Conservation (phyloP, 2,797 vertebrate species). For the Spea hammondii region DNA sequence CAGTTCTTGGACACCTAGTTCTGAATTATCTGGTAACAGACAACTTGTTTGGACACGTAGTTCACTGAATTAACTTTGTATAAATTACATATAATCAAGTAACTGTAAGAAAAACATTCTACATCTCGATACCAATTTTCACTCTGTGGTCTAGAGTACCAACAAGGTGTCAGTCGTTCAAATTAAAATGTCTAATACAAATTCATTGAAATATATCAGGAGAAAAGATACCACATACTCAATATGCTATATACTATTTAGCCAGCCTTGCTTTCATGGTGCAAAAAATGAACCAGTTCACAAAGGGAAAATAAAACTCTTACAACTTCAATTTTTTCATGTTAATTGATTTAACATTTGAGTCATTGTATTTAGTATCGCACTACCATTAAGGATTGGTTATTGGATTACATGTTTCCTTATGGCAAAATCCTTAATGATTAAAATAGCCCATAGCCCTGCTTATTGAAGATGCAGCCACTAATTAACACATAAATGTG, state of each 20-base stretch:
- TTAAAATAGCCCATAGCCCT: no score
- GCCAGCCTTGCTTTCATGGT: background rate
- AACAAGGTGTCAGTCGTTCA: constrained; percentile 21
- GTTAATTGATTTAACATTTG: no score
- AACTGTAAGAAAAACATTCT: background rate
- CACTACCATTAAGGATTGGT: no score
- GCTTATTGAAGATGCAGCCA: no score
- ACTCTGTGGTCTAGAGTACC: constrained; percentile 8
- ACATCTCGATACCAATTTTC: constrained; percentile 36
- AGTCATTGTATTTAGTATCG: no score
- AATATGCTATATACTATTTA: background rate
- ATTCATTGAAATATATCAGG: background rate
- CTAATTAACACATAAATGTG: no score
- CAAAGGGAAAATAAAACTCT: no score
- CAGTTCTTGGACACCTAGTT: constrained; percentile 1
- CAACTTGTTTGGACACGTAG: constrained; percentile 25
- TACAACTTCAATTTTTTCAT: no score
- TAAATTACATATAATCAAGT: constrained; percentile 45
- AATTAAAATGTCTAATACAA: constrained; percentile 27
- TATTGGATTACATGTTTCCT: no score
- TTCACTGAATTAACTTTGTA: constrained; percentile 28
- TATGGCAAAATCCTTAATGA: no score
- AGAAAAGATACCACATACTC: background rate
- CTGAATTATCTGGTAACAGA: constrained; percentile 18
- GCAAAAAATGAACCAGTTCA: no score